Base-by-base conservation (phyloP, 2,797 vertebrate species). In the Chiroxiphia lanceolata region DNA sequence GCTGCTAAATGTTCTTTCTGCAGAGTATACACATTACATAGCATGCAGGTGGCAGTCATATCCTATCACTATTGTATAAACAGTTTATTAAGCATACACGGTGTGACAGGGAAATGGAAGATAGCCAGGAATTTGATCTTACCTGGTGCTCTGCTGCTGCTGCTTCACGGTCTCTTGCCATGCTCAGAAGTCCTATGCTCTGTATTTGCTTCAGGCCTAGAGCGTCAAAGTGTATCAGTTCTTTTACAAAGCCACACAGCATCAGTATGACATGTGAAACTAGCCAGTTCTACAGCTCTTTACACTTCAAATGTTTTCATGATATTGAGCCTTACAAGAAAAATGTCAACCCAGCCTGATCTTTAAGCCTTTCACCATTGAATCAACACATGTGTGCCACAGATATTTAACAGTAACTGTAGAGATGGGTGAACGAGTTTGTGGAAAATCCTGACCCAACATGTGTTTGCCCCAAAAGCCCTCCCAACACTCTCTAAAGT, bases 111-210 rank as follows among this genome's bases (percentile, higher is more conserved):
- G 90, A 95, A 88, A 86, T 97, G 98, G 97, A 98, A 98, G 95
- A 91, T 95, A 96, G 97, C 98, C 97, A 95, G 95, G 97, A 97
- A 96, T 95, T 97, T 94, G 95, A 94, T 94, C 96, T 98, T 98
- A 98, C 98, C 98, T 98, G 98, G 98, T 98, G 97, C 97, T 98
- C 98, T 97, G 65, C 97, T 97, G 98, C 98, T 97, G 98, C 98
- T 96, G 98, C 98, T 99, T 99, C 98, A 98, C 92, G 97, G 97
- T 98, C 98, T 98, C 96, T 98, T 98, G 97, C 96, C 98, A 98
- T 68, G 96, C 94, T 96, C 97, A 90, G 76, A 77, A 91, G 97
- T 96, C 97, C 97, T 96, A 82, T 93, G 96, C 94, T 96, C 91
- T 93, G 96, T 90, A 82, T 94, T 98, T 68, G 98, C 98, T 98